Conservation (phyloP, 2,797 vertebrate species). For the Mallotus villosus region DNA sequence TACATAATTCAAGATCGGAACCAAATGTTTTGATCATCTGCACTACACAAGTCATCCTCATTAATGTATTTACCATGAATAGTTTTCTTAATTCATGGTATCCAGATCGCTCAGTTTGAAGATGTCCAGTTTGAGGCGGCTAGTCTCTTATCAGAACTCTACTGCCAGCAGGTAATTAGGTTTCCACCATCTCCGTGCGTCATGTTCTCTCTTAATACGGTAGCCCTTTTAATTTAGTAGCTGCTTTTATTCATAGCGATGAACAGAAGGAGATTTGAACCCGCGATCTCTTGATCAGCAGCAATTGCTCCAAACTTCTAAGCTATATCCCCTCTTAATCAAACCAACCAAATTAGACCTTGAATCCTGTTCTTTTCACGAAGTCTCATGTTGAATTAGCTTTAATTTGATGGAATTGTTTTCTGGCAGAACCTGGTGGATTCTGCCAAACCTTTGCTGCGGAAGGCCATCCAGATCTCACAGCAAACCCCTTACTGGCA, state of each 20-base stretch:
- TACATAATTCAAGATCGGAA: not conserved
- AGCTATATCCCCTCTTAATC: no score
- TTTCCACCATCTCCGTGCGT: not conserved
- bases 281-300: no score
- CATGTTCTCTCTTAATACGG: no score
- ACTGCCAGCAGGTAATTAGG: slow-evolving; percentile 93
- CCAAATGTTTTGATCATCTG: not conserved
- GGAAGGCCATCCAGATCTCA: slow-evolving; percentile 98
- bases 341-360: no score
- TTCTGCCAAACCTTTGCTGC: slow-evolving; percentile 92
- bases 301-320: no score
- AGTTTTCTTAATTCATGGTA: slow-evolving; percentile 59
- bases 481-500: slow-evolving; percentile 99
- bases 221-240: no score
- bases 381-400: not conserved
- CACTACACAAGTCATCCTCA: not conserved
- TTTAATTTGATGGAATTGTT: slow-evolving; percentile 6
- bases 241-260: no score
- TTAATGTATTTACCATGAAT: not conserved
- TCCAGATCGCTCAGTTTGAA: slow-evolving; percentile 92
- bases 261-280: no score
- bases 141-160: slow-evolving; percentile 95
- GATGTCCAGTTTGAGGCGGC: slow-evolving; percentile 99
- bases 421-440: slow-evolving; percentile 91
- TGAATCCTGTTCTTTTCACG: not conserved